These are phyloP conservation scores for Fregata magnificens DNA, from an alignment of 2,113 vertebrate species.

Conservation along the genomic window DNA sequence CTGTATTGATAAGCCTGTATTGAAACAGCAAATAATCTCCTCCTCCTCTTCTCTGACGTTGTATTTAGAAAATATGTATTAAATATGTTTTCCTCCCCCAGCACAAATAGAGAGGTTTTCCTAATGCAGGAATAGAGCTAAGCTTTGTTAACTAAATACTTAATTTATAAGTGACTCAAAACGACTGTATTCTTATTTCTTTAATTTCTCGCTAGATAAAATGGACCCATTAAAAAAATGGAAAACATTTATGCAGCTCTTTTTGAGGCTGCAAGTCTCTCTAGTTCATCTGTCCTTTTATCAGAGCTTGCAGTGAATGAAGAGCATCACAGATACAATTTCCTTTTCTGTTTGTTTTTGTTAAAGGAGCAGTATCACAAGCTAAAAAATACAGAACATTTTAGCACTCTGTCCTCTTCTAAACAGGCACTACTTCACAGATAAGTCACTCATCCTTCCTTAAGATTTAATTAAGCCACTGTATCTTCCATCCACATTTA, in stretches of 20 bases:
- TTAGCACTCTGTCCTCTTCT: not conserved
- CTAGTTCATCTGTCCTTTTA: not conserved
- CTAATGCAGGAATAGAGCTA: not conserved
- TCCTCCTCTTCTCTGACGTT: not conserved
- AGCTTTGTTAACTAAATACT: not conserved
- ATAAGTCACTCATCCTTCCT: not conserved
- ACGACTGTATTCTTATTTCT: not conserved
- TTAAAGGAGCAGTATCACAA: not conserved
- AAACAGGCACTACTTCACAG: constrained; percentile 10
- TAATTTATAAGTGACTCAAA: not conserved
- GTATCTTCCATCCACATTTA: not conserved
- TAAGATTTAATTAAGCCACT: not conserved
- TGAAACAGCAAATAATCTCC: not conserved
- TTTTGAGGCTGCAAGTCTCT: not conserved
- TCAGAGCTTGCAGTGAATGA: not conserved
- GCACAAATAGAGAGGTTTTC: not conserved
- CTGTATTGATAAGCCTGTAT: not conserved
- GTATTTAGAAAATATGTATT: not conserved
- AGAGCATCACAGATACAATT: not conserved
- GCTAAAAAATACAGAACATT: not conserved
- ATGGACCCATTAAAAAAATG: constrained; percentile 32
- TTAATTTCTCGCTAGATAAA: not conserved
- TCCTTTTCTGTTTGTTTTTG: not conserved
- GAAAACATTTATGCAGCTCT: not conserved
- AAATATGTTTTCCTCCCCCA: not conserved